A percentile compares a stretch with the other conserved stretches of the same genome.
Evolutionary conservation across 2,888 invertebrate genomes (phyloP).

Genomic region (Bembecia ichneumoniformis): DNA sequence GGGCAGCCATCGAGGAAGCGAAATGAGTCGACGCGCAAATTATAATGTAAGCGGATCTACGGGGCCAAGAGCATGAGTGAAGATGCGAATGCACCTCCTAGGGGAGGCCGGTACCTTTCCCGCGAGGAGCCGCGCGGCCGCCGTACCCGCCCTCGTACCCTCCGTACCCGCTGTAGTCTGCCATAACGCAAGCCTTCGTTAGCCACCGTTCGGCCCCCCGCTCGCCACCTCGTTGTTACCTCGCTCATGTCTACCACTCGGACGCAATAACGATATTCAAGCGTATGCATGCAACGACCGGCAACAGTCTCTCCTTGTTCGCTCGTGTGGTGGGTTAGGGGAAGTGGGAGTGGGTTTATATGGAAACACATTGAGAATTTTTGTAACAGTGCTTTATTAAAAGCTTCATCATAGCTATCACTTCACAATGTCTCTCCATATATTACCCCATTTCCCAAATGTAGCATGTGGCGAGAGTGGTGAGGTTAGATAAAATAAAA

Average conservation of each 20-base stretch:
- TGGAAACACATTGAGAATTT: constrained; percentile 79
- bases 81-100: too few species aligned
- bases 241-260: not conserved
- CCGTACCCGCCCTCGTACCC: constrained; percentile 91
- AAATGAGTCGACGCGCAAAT: too few species aligned
- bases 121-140: constrained; percentile 88
- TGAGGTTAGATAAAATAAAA: constrained; percentile 52
- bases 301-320: too few species aligned
- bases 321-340: constrained; percentile 16
- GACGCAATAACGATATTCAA: not conserved
- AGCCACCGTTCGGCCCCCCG: constrained; percentile 55
- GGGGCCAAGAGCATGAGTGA: too few species aligned
- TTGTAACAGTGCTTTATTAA: constrained; percentile 79
- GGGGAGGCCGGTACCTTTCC: constrained; percentile 81
- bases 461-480: constrained; percentile 70
- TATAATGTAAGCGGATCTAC: too few species aligned
- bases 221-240: constrained; percentile 3
- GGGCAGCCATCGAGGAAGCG: too few species aligned
- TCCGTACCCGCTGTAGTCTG: constrained; percentile 90
- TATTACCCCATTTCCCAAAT: constrained; percentile 78
- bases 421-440: constrained; percentile 79
- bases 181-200: constrained; percentile 70
- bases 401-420: constrained; percentile 74
- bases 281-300: too few species aligned
- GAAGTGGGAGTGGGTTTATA: constrained; percentile 60